These are phyloP conservation scores for Asbolus verrucosus DNA, from an alignment of 1,140 invertebrate genomes.

Conservation along the genomic window DNA sequence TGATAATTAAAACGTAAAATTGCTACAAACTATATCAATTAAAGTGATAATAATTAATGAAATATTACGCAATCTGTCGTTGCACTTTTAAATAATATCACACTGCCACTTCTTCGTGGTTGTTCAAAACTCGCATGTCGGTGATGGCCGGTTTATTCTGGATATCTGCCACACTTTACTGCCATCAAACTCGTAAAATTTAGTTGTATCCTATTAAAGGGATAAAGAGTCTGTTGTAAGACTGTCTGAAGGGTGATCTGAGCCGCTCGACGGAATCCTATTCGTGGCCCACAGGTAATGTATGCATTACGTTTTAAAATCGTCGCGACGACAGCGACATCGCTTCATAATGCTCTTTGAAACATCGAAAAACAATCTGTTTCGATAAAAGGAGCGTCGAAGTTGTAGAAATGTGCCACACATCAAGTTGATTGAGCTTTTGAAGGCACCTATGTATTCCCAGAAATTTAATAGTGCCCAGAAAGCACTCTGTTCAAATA, in stretches of 20 bases:
- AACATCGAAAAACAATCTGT: background rate
- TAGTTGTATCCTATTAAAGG: constrained; percentile 35
- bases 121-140: constrained; percentile 4
- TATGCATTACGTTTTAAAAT: constrained; percentile 7
- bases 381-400: constrained; percentile 1
- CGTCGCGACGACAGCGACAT: background rate
- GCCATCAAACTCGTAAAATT: constrained; percentile 28
- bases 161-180: constrained; percentile 22
- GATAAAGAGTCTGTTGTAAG: constrained; percentile 28
- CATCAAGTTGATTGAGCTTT: constrained; percentile 21
- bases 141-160: constrained; percentile 16
- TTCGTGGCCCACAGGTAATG: constrained; percentile 4
- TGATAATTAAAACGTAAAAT: too few species aligned
- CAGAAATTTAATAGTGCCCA: constrained; percentile 12
- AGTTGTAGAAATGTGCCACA: constrained; percentile 16
- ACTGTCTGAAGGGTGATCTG: background rate
- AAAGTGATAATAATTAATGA: too few species aligned
- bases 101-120: too few species aligned
- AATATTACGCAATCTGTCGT: too few species aligned
- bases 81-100: too few species aligned
- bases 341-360: constrained; percentile 3
- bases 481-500: constrained; percentile 5
- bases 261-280: constrained; percentile 7
- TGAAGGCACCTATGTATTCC: background rate
- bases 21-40: too few species aligned